These are phyloP conservation scores for Blastomussa wellsi DNA, from an alignment of 92 coral and sea anemone species.

Conservation along the genomic window DNA sequence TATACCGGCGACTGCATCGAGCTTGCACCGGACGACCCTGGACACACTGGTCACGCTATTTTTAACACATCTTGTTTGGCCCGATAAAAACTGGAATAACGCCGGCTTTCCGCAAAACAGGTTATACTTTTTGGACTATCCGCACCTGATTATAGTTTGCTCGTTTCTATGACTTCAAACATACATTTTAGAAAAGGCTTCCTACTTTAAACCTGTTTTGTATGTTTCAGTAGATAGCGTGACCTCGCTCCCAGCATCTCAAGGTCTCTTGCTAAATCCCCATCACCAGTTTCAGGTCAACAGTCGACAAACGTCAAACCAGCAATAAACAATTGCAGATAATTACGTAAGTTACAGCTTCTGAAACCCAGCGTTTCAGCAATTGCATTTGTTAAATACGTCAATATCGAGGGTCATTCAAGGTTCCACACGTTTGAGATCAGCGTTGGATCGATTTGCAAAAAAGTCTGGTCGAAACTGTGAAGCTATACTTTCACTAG, in stretches of 20 bases:
- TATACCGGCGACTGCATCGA: too few relatives aligned
- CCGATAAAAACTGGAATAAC: too few relatives aligned
- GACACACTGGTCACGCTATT: not conserved
- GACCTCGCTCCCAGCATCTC: not conserved
- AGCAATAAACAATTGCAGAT: not conserved
- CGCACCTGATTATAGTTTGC: not conserved
- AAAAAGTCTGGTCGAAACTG: not conserved
- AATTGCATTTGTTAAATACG: not conserved
- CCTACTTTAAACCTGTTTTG: not conserved
- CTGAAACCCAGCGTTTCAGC: slow-evolving; percentile 3
- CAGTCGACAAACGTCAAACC: not conserved
- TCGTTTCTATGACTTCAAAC: not conserved
- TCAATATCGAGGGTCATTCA: not conserved
- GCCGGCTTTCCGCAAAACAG: too few relatives aligned
- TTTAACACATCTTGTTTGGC: not conserved
- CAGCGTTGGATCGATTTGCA: not conserved
- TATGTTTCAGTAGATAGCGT: not conserved
- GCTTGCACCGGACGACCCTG: too few relatives aligned
- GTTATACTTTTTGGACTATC: too few relatives aligned
- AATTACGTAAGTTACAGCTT: not conserved
- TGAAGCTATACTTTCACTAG: not conserved
- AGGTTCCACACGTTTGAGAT: not conserved
- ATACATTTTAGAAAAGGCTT: not conserved
- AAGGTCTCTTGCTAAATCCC: not conserved
- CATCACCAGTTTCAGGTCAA: not conserved